Evolutionary conservation across 2,113 vertebrate species (phyloP).

Genomic region (Indicator maculatus): DNA sequence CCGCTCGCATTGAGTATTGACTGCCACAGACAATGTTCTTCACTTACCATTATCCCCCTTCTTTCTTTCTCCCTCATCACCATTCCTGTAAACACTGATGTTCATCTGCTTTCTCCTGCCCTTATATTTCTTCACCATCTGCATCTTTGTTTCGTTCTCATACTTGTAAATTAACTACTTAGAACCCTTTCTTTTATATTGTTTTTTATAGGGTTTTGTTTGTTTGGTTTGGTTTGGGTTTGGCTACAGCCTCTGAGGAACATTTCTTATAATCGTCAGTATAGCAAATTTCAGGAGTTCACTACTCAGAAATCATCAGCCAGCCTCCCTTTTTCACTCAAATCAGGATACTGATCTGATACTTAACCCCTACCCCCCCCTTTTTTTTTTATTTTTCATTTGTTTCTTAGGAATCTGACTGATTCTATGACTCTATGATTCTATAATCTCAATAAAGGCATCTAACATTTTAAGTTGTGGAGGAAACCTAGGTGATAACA

Average conservation of each 20-base stretch:
- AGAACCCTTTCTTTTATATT: not conserved
- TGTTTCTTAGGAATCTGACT: not conserved
- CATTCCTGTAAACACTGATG: not conserved
- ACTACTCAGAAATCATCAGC: not conserved
- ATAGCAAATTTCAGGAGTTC: not conserved
- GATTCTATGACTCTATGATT: too few species aligned
- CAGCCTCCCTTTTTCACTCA: not conserved
- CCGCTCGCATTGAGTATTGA: constrained; percentile 3
- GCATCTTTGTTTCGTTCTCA: constrained; percentile 24
- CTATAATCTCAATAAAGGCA: not conserved
- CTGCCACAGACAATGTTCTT: constrained; percentile 48
- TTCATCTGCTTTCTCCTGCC: not conserved
- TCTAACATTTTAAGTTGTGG: not conserved
- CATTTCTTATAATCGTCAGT: not conserved
- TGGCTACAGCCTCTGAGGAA: not conserved
- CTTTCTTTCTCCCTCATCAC: constrained; percentile 28
- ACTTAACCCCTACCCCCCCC: too few species aligned
- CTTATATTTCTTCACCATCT: constrained; percentile 23
- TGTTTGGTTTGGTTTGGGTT: too few species aligned
- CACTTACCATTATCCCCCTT: constrained; percentile 27
- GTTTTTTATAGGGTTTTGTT: not conserved
- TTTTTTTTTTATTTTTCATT: not conserved
- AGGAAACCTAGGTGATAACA: not conserved
- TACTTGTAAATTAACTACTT: constrained; percentile 18
- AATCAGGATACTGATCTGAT: not conserved